Evolutionary conservation across 2,113 vertebrate genomes (phyloP), one percentile per base, ranked within the genome.

Genomic region (Pipa parva): DNA sequence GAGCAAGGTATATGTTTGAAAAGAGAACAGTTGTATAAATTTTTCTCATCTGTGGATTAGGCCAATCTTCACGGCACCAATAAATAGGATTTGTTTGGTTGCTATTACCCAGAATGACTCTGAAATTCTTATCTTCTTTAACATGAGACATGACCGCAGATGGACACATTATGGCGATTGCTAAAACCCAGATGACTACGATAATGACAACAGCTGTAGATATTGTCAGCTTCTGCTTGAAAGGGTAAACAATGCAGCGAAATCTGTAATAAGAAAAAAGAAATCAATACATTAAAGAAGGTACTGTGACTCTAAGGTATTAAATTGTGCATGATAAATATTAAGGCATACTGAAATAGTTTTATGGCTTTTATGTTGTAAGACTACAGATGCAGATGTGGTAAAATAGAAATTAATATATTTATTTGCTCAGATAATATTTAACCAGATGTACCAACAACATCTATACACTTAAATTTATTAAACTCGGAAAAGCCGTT

Each of bases 51-150:
- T 79, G 88, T 0, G 85, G 88, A 60, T 86, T 85, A 0, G 94
- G 95, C 95, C 95, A 97, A 67, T 91, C 89, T 76, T 96, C 95
- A 8, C 83, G 78, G 80, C 95, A 96, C 93, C 94, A 97, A 62
- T 90, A 93, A 18, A 93, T 87, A 0, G 92, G 87, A 28, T 62
- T 85, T 0, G 86, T 92, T 77, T 84, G 77, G 18, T 92, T 93
- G 75, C 83, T 80, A 0, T 81, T 76, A 31, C 88, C 85, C 10
- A 93, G 80, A 39, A 88, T 71, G 27, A 95, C 87, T 0, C 72
- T 84, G 56, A 94, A 85, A 37, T 68, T 84, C 58, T 88, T 89
- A 80, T 93, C 92, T 76, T 94, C 89, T 52, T 78, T 84, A 24
- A 94, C 89, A 25, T 89, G 91, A 31, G 95, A 84, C 93, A 95